Conservation (phyloP, 2,888 invertebrate species). For the Meandrusa payeni region DNA sequence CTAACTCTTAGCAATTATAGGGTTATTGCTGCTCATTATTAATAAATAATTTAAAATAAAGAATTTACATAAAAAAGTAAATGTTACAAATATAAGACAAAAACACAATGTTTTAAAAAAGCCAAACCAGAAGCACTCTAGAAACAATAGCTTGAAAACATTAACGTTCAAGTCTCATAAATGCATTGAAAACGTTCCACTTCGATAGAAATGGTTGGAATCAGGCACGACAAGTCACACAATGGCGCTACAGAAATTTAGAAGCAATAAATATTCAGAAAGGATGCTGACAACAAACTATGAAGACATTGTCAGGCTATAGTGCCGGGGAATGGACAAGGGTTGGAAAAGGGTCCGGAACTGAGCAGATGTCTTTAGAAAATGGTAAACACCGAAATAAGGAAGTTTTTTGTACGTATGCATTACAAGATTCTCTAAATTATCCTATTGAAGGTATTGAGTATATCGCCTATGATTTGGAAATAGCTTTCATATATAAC, state of each 20-base stretch:
- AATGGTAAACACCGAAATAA: slow-evolving; percentile 52
- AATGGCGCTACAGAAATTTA: slow-evolving; percentile 16
- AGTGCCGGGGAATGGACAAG: slow-evolving; percentile 54
- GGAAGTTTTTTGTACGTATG: slow-evolving; percentile 3
- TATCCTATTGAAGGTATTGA: not conserved
- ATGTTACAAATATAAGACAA: not conserved
- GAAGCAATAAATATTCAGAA: slow-evolving; percentile 42
- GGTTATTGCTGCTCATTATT: too few relatives aligned
- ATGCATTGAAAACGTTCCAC: slow-evolving; percentile 17
- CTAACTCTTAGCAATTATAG: too few relatives aligned
- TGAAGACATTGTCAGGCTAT: slow-evolving; percentile 69
- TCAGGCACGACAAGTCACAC: not conserved
- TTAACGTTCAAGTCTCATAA: slow-evolving; percentile 17
- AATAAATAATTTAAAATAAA: too few relatives aligned
- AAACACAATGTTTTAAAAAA: slow-evolving; percentile 4
- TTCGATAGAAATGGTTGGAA: slow-evolving; percentile 20
- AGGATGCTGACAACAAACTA: slow-evolving; percentile 52
- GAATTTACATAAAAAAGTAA: not conserved
- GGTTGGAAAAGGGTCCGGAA: slow-evolving; percentile 63
- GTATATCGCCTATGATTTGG: too few relatives aligned
- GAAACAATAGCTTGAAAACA: slow-evolving; percentile 19
- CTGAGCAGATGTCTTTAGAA: slow-evolving; percentile 62
- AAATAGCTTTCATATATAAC: too few relatives aligned
- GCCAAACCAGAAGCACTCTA: slow-evolving; percentile 15
- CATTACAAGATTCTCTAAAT: slow-evolving; percentile 7